Percentiles rank a stretch among this genome's conserved stretches.
These are phyloP conservation scores for Hybos culiciformis DNA, from an alignment of 2,888 invertebrate genomes.

Conservation along the genomic window DNA sequence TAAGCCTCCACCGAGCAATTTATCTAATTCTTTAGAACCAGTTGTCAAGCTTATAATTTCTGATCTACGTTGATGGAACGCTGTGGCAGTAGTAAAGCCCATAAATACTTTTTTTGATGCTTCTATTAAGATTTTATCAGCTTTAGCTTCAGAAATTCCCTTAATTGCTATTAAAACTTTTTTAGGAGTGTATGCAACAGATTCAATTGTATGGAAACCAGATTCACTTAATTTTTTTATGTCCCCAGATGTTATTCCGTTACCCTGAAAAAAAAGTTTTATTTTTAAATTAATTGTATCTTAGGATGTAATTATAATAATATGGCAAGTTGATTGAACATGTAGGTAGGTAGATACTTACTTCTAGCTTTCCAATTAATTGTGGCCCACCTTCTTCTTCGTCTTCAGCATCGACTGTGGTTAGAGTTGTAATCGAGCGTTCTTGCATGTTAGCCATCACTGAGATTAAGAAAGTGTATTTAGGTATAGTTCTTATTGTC, in stretches of 20 bases:
- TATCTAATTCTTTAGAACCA: conserved; percentile 87
- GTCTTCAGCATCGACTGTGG: conserved; percentile 36
- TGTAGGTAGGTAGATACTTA: conserved; percentile 24
- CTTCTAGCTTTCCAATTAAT: conserved; percentile 57
- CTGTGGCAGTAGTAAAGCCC: conserved; percentile 97
- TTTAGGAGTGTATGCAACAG: conserved; percentile 89
- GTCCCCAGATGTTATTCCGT: conserved; percentile 81
- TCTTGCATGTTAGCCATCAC: conserved; percentile 12
- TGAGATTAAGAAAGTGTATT: no score
- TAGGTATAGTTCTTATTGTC: no score
- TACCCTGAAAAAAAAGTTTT: conserved; percentile 46
- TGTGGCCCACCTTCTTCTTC: conserved; percentile 59
- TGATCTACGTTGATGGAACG: conserved; percentile 86
- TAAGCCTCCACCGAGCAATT: conserved; percentile 85
- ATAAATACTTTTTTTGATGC: conserved; percentile 89
- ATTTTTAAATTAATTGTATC: background rate
- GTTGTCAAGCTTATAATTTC: conserved; percentile 93
- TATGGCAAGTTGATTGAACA: background rate
- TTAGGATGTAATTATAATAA: background rate
- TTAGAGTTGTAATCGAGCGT: conserved; percentile 37
- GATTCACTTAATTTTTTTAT: conserved; percentile 87
- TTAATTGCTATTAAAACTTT: conserved; percentile 78
- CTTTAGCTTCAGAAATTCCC: conserved; percentile 95
- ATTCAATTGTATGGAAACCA: conserved; percentile 89
- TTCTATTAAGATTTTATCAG: conserved; percentile 82